phyloP scores from a whole-genome alignment of 2,888 invertebrate species.

The Netelia inedita region DNA sequence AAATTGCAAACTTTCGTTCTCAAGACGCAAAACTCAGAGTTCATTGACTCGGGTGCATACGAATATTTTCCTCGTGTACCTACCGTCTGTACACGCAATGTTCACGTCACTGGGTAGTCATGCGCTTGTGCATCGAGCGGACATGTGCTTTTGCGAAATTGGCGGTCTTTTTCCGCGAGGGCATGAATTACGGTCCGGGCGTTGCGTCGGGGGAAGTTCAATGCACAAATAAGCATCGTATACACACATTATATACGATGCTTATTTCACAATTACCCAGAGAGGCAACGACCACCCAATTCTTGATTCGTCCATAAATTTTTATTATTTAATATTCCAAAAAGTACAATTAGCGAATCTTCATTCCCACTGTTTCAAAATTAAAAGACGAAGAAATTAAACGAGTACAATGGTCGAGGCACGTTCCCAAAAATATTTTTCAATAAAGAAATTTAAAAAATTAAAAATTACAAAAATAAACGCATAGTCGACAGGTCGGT shows the following conservation, averaged over 20 bases:
- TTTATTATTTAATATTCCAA: too few species aligned
- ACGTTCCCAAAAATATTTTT: too few species aligned
- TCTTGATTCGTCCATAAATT: not conserved
- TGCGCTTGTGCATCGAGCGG: slow-evolving; percentile 76
- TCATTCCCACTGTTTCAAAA: too few species aligned
- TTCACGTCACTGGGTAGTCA: slow-evolving; percentile 72
- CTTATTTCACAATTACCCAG: not conserved
- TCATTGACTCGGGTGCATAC: slow-evolving; percentile 49
- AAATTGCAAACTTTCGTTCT: slow-evolving; percentile 5
- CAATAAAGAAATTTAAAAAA: not conserved
- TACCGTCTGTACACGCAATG: slow-evolving; percentile 74
- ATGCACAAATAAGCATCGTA: slow-evolving; percentile 12
- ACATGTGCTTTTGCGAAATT: slow-evolving; percentile 78
- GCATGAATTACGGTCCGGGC: slow-evolving; percentile 75
- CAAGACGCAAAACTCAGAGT: slow-evolving; percentile 22
- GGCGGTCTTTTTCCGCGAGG: slow-evolving; percentile 76
- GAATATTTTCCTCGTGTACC: slow-evolving; percentile 51
- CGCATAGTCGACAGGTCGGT: too few species aligned
- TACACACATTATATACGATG: slow-evolving; percentile 7
- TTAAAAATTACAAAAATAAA: not conserved
- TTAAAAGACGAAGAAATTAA: too few species aligned
- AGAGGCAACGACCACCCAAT: not conserved
- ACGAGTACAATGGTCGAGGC: too few species aligned
- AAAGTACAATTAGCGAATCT: too few species aligned
- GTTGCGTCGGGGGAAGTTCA: slow-evolving; percentile 30